phyloP scores from a whole-genome alignment of 2,797 vertebrate species.

The Rhinogobio ventralis region DNA sequence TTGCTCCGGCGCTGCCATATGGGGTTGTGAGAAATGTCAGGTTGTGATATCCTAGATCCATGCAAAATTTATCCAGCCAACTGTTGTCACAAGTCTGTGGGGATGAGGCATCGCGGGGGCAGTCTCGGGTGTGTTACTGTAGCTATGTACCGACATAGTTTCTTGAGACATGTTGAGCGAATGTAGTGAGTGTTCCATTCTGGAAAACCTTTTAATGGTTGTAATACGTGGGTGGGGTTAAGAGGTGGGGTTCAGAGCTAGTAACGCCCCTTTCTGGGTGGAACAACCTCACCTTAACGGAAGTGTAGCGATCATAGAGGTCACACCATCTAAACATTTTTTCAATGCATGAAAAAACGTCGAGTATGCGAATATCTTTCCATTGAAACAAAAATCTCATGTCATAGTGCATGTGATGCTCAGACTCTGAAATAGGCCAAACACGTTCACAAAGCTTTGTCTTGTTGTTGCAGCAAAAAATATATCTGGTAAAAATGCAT shows the following conservation, averaged over 20 bases:
- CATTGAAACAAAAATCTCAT: background rate
- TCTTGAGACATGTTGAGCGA: no score
- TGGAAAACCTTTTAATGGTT: background rate
- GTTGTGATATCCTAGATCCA: background rate
- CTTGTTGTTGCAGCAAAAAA: background rate
- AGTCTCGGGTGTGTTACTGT: no score
- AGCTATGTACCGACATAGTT: no score
- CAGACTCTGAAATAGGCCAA: background rate
- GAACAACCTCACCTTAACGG: background rate
- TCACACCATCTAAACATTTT: background rate
- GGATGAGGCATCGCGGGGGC: no score
- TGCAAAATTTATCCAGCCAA: no score
- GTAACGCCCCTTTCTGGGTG: background rate
- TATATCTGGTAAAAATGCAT: background rate
- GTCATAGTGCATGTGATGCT: background rate
- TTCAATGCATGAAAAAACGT: background rate
- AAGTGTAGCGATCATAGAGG: background rate
- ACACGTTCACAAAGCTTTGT: background rate
- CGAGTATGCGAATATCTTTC: background rate
- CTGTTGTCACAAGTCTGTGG: no score
- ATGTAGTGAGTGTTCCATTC: no score
- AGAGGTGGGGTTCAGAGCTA: accelerated
- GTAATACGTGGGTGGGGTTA: background rate
- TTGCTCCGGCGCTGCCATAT: no score
- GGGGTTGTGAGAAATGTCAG: background rate